Conservation (phyloP, 2,888 invertebrate species). For the Marronus borbonicus region DNA sequence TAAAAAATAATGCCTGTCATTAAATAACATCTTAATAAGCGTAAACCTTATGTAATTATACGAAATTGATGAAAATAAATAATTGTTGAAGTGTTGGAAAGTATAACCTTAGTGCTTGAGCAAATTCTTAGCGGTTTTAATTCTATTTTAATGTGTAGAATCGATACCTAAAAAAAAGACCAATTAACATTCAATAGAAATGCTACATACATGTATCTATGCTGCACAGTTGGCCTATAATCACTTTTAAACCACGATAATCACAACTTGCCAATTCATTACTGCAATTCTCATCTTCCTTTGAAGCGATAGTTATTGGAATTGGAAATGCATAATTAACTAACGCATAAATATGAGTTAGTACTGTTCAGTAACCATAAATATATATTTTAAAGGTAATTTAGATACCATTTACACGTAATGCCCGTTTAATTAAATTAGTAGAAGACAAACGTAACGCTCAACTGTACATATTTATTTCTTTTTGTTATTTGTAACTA, state of each 20-base stretch:
- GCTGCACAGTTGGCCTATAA: slow-evolving; percentile 22
- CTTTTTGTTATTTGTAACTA: too few relatives aligned
- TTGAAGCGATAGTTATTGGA: slow-evolving; percentile 7
- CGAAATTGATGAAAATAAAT: neutral
- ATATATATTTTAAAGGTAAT: too few relatives aligned
- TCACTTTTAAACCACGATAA: slow-evolving; percentile 4
- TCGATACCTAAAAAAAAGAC: too few relatives aligned
- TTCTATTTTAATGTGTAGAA: too few relatives aligned
- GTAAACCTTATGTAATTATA: neutral
- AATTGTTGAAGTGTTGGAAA: slow-evolving; percentile 6
- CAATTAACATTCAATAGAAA: neutral
- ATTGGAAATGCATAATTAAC: slow-evolving; percentile 6
- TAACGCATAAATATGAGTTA: neutral
- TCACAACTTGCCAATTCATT: neutral
- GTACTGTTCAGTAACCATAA: too few relatives aligned
- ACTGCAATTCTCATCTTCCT: slow-evolving; percentile 14
- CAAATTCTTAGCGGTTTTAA: neutral
- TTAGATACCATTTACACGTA: too few relatives aligned
- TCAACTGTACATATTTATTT: too few relatives aligned
- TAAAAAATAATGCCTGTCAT: too few relatives aligned
- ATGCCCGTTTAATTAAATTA: too few relatives aligned
- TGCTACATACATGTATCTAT: neutral
- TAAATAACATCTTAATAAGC: neutral
- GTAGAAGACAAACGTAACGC: too few relatives aligned
- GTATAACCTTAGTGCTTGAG: neutral